Percentiles rank a stretch among this genome's conserved stretches.
phyloP scores from a whole-genome alignment of 2,113 vertebrate species.

The Oriolus oriolus region DNA sequence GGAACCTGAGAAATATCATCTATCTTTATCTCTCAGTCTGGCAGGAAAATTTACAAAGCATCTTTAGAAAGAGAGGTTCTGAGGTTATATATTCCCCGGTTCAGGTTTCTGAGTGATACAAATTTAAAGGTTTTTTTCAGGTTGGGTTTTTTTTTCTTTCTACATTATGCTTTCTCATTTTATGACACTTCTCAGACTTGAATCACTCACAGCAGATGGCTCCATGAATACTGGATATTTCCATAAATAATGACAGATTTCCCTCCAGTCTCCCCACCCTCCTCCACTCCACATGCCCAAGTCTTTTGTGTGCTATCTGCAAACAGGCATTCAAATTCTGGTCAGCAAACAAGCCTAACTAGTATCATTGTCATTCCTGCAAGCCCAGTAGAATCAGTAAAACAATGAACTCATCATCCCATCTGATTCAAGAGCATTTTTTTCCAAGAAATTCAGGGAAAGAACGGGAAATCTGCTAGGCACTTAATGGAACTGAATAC shows the following conservation, averaged over 20 bases:
- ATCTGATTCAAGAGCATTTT: background rate
- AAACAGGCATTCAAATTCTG: slow-evolving; percentile 45
- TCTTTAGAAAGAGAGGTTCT: background rate
- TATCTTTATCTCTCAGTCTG: slow-evolving; percentile 43
- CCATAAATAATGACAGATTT: slow-evolving; percentile 62
- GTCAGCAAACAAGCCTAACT: slow-evolving; percentile 43
- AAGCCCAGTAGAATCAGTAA: slow-evolving; percentile 40
- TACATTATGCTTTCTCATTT: slow-evolving; percentile 42
- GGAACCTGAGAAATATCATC: slow-evolving; percentile 27
- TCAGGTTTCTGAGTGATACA: slow-evolving; percentile 6
- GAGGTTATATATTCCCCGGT: background rate
- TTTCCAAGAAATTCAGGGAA: background rate
- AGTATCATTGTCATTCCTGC: slow-evolving; percentile 39
- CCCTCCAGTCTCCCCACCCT: slow-evolving; percentile 46
- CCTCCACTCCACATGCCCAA: slow-evolving; percentile 48
- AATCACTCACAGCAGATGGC: slow-evolving; percentile 60
- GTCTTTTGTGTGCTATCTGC: slow-evolving; percentile 49
- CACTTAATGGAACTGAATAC: background rate
- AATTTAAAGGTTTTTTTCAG: background rate
- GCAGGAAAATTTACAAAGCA: slow-evolving; percentile 15
- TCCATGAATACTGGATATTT: slow-evolving; percentile 57
- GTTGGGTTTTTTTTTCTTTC: background rate
- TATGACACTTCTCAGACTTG: slow-evolving; percentile 42
- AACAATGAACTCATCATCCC: slow-evolving; percentile 38
- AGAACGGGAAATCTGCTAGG: background rate